Percentiles rank a stretch among this genome's conserved stretches.
These are phyloP conservation scores for Ceratosolen solmsi DNA, from an alignment of 1,140 invertebrate genomes.

Conservation along the genomic window DNA sequence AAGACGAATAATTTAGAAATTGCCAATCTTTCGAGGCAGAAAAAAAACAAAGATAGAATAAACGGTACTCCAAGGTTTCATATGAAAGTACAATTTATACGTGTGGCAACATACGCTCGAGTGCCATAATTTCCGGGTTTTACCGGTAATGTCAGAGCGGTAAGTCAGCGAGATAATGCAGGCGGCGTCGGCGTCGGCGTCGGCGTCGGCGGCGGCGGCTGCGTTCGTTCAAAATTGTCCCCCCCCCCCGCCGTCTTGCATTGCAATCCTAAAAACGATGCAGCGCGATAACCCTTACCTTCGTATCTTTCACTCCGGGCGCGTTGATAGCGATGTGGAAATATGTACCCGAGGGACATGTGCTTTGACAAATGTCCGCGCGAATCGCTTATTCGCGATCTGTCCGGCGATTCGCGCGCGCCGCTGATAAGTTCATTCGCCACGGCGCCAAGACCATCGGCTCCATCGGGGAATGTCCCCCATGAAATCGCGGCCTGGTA, in stretches of 20 bases:
- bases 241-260: slow-evolving; percentile 42
- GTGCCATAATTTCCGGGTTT: slow-evolving; percentile 35
- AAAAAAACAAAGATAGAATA: neutral
- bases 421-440: slow-evolving; percentile 26
- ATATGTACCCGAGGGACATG: neutral
- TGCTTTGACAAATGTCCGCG: neutral
- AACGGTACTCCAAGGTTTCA: neutral
- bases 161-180: slow-evolving; percentile 40
- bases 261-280: slow-evolving; percentile 52
- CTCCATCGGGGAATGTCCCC: slow-evolving; percentile 67
- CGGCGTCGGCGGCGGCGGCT: slow-evolving; percentile 43
- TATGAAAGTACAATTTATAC: slow-evolving; percentile 7
- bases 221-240: slow-evolving; percentile 59
- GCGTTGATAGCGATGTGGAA: neutral
- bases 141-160: slow-evolving; percentile 16
- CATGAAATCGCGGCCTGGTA: slow-evolving; percentile 59
- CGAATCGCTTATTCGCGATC: slow-evolving; percentile 8
- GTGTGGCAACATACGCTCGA: neutral
- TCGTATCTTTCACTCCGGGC: neutral
- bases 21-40: neutral
- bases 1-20: neutral
- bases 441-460: slow-evolving; percentile 65
- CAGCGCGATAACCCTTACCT: slow-evolving; percentile 1
- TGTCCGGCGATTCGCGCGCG: neutral
- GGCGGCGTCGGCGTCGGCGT: slow-evolving; percentile 41